phyloP scores from a whole-genome alignment of 2,113 vertebrate genomes.

The Brachionichthys hirsutus region DNA sequence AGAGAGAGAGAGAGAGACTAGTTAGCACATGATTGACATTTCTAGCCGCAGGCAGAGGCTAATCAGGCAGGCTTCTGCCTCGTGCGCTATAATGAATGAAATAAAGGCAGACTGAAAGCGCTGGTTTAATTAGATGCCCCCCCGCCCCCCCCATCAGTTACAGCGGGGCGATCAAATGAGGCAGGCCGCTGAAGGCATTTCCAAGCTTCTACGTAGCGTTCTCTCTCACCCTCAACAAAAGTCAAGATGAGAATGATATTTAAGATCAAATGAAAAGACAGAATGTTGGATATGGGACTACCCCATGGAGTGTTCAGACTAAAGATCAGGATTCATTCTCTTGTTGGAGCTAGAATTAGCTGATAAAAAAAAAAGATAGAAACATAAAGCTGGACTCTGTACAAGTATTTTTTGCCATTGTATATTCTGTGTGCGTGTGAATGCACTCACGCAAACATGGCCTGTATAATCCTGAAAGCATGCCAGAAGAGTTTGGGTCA shows the following conservation, averaged over 20 bases:
- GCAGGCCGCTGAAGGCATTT: constrained; percentile 57
- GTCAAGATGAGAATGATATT: neutral
- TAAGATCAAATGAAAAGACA: neutral
- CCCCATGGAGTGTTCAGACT: constrained; percentile 15
- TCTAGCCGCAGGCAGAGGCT: constrained; percentile 48
- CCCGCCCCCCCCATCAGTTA: constrained; percentile 50
- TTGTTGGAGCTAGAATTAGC: neutral
- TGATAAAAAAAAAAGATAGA: neutral
- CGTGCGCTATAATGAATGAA: constrained; percentile 61
- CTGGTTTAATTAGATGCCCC: constrained; percentile 66
- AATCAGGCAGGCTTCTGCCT: constrained; percentile 53
- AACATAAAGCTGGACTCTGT: neutral
- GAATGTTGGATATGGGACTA: too few relatives aligned
- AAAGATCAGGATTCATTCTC: neutral
- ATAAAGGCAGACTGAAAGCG: constrained; percentile 63
- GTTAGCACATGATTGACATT: constrained; percentile 48
- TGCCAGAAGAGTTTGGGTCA: constrained; percentile 29
- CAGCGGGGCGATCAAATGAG: constrained; percentile 51
- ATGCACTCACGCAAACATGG: too few relatives aligned
- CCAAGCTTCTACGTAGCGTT: constrained; percentile 10
- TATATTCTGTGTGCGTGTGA: too few relatives aligned
- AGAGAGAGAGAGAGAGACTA: constrained; percentile 26
- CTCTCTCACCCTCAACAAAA: constrained; percentile 8
- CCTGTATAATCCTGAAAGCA: constrained; percentile 23
- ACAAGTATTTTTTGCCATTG: neutral